These are phyloP conservation scores for Hydropsyche tenuis DNA, from an alignment of 1,140 invertebrate species.

Conservation along the genomic window DNA sequence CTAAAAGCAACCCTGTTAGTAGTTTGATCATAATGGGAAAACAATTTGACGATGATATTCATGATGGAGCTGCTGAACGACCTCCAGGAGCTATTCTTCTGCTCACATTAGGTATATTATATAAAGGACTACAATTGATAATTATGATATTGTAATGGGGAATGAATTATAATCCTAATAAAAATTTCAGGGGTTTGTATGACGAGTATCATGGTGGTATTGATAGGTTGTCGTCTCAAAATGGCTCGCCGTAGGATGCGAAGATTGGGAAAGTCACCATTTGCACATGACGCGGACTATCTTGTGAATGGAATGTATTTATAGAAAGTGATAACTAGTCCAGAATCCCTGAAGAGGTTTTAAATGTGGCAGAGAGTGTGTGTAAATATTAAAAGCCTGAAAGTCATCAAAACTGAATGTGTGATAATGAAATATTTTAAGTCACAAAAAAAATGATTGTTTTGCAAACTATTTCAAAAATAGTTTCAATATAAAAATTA, in stretches of 20 bases:
- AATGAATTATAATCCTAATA: too few species aligned
- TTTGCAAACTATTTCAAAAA: too few species aligned
- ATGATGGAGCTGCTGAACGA: constrained; percentile 69
- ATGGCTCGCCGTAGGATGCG: constrained; percentile 75
- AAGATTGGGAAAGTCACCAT: constrained; percentile 80
- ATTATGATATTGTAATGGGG: too few species aligned
- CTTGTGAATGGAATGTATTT: constrained; percentile 98
- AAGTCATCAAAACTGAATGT: too few species aligned
- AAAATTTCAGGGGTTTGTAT: constrained; percentile 71
- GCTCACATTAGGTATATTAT: constrained; percentile 70
- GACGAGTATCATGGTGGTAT: constrained; percentile 66
- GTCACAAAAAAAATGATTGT: too few species aligned
- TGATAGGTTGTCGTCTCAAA: constrained; percentile 82
- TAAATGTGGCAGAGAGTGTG: too few species aligned
- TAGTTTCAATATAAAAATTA: too few species aligned
- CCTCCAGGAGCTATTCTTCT: constrained; percentile 86
- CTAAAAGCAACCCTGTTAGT: constrained; percentile 29
- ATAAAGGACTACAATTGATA: too few species aligned
- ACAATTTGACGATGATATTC: constrained; percentile 53
- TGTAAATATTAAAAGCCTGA: too few species aligned
- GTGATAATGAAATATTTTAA: too few species aligned
- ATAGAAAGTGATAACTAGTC: constrained; percentile 64
- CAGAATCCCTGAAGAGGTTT: too few species aligned
- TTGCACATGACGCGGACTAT: constrained; percentile 94
- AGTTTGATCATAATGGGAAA: constrained; percentile 44